Evolutionary conservation across 30 jellyfish, hydroid and myxozoan species (phyloP), one percentile per base, ranked within the genome.

Genomic region (Morbakka virulenta): DNA sequence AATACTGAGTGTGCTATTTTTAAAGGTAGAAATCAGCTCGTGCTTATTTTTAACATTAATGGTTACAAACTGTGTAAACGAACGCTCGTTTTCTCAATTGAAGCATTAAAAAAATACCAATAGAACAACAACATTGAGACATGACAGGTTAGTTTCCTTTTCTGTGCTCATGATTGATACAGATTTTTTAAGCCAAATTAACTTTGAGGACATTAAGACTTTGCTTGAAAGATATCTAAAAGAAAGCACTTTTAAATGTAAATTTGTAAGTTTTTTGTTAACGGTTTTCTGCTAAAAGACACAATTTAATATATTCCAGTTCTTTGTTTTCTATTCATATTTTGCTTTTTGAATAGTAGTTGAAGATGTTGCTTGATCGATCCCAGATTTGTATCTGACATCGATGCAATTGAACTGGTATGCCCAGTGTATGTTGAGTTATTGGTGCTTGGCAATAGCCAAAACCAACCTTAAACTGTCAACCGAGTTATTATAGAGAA

Each of bases 1-100:
- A 69, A 34, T 21, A 27, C 34, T 17, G 81, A 69, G 11, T 29
- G 81, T 69, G 81, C 21, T n/a, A 4, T 69, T 29, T 27, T 73
- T 73, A 69, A 69, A 33, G 29, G 81, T 27, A 26, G 81, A 69
- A 21, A 34, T 69, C 32, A 22, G 72, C 81, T 69, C 34, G 11
- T 57, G 81, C 29, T 27, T 69, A 69, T 29, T 69, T 33, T 2
- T 4, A 69, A 69, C 81, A 69, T 69, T 69, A 69, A 2, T 69
- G 67, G 76, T 64, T 64, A 69, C 81, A 26, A 69, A 69, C 32
- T 21, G 81, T 69, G 35, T 73, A 28, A 34, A 4, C 34, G 72
- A 69, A 41, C 81, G 74, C 26, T 69, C 81, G n/a, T 69, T 69
- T 69, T 69, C 81, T 69, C 81, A 29, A 14, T 34, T 69, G 81